phyloP scores from a whole-genome alignment of 2,113 vertebrate genomes.

The Myiozetetes cayanensis region DNA sequence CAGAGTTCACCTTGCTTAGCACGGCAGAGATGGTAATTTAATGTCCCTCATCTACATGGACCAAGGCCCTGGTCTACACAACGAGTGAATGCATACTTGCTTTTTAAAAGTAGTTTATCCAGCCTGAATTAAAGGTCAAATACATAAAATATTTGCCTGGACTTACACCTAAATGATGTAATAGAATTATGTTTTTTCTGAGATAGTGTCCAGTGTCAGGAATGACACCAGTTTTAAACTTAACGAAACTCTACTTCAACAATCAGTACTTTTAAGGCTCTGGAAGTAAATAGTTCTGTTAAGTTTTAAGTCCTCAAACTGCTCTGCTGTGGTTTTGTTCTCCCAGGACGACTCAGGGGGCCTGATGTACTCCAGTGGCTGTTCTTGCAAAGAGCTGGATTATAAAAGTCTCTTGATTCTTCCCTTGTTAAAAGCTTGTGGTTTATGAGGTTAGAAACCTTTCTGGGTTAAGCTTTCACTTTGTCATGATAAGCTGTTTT shows the following conservation, averaged over 20 bases:
- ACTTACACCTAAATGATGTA: background rate
- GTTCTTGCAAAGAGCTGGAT: background rate
- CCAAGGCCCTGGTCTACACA: background rate
- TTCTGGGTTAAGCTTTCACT: background rate
- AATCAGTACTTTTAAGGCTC: background rate
- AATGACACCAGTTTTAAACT: background rate
- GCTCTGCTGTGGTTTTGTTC: background rate
- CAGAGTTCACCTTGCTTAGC: background rate
- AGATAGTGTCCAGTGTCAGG: background rate
- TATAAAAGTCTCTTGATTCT: background rate
- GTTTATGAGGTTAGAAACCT: conserved; percentile 16
- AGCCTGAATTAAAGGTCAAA: background rate
- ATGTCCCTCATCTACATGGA: background rate
- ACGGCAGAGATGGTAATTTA: background rate
- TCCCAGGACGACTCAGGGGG: background rate
- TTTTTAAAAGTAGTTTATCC: background rate
- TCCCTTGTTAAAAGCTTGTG: background rate
- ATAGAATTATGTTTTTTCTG: background rate
- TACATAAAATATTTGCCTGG: background rate
- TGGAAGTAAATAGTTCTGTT: background rate
- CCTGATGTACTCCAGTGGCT: background rate
- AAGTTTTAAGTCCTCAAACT: background rate
- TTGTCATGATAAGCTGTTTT: background rate
- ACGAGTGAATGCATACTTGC: background rate
- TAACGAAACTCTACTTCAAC: background rate